A percentile compares a stretch with the other conserved stretches of the same genome.
Evolutionary conservation across 2,888 invertebrate species (phyloP).

Genomic region (Drosophila putrida): DNA sequence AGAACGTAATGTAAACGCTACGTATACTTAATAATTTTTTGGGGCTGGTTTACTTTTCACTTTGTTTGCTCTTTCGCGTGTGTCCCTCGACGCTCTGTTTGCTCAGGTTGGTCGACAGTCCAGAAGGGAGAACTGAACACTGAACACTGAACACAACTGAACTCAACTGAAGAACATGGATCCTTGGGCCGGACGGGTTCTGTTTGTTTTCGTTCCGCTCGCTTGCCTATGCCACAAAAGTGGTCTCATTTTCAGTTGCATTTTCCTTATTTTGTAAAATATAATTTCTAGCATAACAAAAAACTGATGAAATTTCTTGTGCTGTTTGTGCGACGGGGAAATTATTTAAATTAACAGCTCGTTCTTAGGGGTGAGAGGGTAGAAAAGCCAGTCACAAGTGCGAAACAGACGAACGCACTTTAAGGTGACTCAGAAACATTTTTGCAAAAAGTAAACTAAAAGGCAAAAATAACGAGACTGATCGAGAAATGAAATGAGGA

Average conservation of each 20-base stretch:
- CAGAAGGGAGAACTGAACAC: conserved; percentile 1
- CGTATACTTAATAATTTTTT: conserved; percentile 71
- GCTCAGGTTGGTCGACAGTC: not conserved
- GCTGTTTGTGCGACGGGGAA: conserved; percentile 12
- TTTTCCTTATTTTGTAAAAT: conserved; percentile 46
- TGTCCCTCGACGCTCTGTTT: conserved; percentile 28
- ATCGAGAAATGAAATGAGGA: conserved; percentile 15
- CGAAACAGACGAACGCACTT: not conserved
- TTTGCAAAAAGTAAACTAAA: not conserved
- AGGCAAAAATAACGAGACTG: not conserved
- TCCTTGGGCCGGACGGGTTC: conserved; percentile 53
- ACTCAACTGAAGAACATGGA: conserved; percentile 8
- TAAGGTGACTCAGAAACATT: conserved; percentile 37
- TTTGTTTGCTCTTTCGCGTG: conserved; percentile 36
- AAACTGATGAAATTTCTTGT: conserved; percentile 25
- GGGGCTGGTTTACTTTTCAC: conserved; percentile 11
- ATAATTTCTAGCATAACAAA: conserved; percentile 43
- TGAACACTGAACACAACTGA: not conserved
- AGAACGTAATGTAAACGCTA: conserved; percentile 41
- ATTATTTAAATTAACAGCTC: conserved; percentile 63
- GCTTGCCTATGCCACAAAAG: conserved; percentile 60
- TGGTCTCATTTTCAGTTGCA: conserved; percentile 58
- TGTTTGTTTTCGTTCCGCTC: conserved; percentile 64
- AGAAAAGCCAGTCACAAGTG: not conserved
- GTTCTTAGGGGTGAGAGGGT: conserved; percentile 4